These are phyloP conservation scores for Sarcophaga peregrina DNA, from an alignment of 1,140 invertebrate genomes.

Conservation along the genomic window DNA sequence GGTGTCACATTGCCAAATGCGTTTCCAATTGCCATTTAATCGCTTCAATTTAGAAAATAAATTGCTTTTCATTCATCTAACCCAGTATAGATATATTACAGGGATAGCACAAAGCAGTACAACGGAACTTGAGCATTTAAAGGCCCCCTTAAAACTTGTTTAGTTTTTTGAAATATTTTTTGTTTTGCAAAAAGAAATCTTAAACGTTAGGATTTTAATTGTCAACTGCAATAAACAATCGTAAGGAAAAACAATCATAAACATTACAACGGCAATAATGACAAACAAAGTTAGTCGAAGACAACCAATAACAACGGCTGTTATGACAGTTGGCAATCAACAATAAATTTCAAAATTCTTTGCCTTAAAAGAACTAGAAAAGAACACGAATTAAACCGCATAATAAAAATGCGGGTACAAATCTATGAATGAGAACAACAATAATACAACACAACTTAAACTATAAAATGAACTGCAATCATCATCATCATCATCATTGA, in stretches of 20 bases:
- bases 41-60: constrained; percentile 67
- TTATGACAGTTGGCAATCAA: constrained; percentile 19
- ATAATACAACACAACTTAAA: no score
- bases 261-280: neutral
- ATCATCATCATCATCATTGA: no score
- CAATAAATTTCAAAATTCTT: neutral
- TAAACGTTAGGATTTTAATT: neutral
- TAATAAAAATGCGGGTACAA: neutral
- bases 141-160: neutral
- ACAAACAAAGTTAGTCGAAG: neutral
- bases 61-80: constrained; percentile 53
- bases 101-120: neutral
- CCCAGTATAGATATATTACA: constrained; percentile 19
- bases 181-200: neutral
- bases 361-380: neutral
- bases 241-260: neutral
- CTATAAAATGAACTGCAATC: no score
- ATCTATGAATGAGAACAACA: no score
- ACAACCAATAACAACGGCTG: neutral
- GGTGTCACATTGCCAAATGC: constrained; percentile 40
- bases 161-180: neutral
- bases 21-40: constrained; percentile 64
- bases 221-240: constrained; percentile 11
- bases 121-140: neutral
- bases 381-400: neutral